Conservation (phyloP, 2,113 vertebrate genomes). For the Heteronetta atricapilla region DNA sequence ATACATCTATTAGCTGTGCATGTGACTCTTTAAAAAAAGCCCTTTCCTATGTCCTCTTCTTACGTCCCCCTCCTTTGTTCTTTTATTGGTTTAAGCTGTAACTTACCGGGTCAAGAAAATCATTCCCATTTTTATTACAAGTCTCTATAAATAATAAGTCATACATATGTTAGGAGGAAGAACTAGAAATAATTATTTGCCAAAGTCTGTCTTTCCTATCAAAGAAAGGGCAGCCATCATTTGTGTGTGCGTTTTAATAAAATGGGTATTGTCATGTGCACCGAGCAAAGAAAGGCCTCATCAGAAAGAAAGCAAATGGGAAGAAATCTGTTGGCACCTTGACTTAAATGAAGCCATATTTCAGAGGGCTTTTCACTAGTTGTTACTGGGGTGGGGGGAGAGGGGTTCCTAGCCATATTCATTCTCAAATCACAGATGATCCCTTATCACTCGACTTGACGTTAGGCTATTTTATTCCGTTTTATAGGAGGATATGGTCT, state of each 20-base stretch:
- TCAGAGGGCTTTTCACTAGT: not conserved
- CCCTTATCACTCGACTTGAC: not conserved
- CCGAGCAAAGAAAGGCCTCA: not conserved
- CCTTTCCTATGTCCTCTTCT: not conserved
- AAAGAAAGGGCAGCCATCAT: not conserved
- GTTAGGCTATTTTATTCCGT: not conserved
- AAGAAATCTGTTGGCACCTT: not conserved
- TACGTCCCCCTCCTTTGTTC: not conserved
- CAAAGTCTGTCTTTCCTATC: not conserved
- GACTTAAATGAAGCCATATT: not conserved
- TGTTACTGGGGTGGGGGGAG: not conserved
- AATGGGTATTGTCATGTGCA: not conserved
- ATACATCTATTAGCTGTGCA: not conserved
- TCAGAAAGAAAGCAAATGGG: not conserved
- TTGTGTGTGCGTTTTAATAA: not conserved
- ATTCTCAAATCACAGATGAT: not conserved
- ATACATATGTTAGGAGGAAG: constrained; percentile 17
- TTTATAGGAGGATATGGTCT: constrained; percentile 1
- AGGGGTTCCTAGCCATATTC: not conserved
- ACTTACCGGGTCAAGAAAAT: not conserved
- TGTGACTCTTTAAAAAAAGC: constrained; percentile 15
- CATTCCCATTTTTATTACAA: constrained; percentile 27
- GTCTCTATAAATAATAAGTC: constrained; percentile 40
- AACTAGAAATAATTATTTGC: constrained; percentile 23
- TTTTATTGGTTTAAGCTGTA: constrained; percentile 57